Evolutionary conservation across 2,888 invertebrate species (phyloP).

Genomic region (Drosophila prolongata): DNA sequence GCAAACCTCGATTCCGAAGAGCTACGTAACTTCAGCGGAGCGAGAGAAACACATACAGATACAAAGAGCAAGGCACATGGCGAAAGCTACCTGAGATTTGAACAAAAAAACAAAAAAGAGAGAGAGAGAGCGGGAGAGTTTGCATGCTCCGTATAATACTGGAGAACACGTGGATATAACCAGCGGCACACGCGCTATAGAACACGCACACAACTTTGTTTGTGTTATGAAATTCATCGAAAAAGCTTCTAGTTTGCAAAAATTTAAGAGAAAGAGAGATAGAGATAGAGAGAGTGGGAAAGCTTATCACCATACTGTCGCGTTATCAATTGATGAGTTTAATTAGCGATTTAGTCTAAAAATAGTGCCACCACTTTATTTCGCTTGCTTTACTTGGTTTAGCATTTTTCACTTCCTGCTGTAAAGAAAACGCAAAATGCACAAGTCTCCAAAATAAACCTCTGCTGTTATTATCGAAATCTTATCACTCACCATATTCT

Average conservation of each 20-base stretch:
- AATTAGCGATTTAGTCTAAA: slow-evolving; percentile 8
- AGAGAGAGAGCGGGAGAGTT: slow-evolving; percentile 11
- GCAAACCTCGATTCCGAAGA: slow-evolving; percentile 57
- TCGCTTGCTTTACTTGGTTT: slow-evolving; percentile 27
- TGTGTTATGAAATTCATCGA: slow-evolving; percentile 37
- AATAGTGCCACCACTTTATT: slow-evolving; percentile 4
- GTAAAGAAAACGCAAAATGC: slow-evolving; percentile 8
- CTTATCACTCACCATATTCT: slow-evolving; percentile 19
- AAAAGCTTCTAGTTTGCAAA: slow-evolving; percentile 32
- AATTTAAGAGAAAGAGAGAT: not conserved
- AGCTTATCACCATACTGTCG: slow-evolving; percentile 37
- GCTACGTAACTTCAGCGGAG: slow-evolving; percentile 58
- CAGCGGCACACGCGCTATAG: slow-evolving; percentile 37
- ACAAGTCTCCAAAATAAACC: slow-evolving; percentile 12
- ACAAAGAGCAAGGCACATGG: slow-evolving; percentile 2
- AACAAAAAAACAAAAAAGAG: not conserved
- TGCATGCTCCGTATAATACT: slow-evolving; percentile 2
- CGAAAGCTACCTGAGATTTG: slow-evolving; percentile 23
- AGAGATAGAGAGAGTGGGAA: slow-evolving; percentile 5
- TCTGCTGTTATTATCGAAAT: slow-evolving; percentile 16
- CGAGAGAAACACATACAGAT: not conserved
- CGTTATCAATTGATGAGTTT: slow-evolving; percentile 39
- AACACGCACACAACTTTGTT: slow-evolving; percentile 27
- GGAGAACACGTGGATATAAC: slow-evolving; percentile 32
- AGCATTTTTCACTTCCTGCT: slow-evolving; percentile 49